These are phyloP conservation scores for Acridotheres tristis DNA, from an alignment of 2,797 vertebrate species.

Conservation along the genomic window DNA sequence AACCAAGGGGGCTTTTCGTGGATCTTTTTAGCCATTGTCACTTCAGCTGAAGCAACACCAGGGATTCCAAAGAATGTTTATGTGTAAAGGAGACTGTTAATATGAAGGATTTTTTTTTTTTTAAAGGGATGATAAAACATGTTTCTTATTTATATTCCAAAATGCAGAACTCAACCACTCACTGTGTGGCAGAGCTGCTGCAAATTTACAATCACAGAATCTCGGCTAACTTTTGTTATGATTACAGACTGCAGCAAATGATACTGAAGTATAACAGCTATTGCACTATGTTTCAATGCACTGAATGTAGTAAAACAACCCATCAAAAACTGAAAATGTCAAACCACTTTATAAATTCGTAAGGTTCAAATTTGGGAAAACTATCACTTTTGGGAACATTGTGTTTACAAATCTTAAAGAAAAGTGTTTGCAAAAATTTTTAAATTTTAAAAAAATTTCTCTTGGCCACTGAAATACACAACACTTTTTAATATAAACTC, in stretches of 20 bases:
- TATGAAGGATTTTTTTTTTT: neutral
- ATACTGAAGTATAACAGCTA: neutral
- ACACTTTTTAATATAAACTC: neutral
- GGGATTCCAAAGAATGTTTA: neutral
- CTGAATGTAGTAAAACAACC: neutral
- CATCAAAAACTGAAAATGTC: neutral
- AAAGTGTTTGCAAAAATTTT: neutral
- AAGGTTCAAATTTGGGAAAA: neutral
- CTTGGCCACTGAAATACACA: neutral
- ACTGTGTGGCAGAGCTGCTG: neutral
- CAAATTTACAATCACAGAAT: neutral
- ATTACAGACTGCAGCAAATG: neutral
- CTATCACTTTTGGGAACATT: neutral
- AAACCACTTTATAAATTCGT: neutral
- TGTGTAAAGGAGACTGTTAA: neutral
- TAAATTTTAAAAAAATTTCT: neutral
- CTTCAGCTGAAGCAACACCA: neutral
- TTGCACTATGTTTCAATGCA: neutral
- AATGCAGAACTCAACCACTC: neutral
- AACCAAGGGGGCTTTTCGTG: accelerated
- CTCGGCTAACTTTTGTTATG: neutral
- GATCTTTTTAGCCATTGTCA: neutral
- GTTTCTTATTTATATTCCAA: neutral
- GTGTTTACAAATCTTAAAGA: neutral
- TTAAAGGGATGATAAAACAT: neutral